Percentiles rank a stretch among this genome's conserved stretches.
Evolutionary conservation across 2,113 vertebrate genomes (phyloP).

Genomic region (Bambusicola thoracicus): DNA sequence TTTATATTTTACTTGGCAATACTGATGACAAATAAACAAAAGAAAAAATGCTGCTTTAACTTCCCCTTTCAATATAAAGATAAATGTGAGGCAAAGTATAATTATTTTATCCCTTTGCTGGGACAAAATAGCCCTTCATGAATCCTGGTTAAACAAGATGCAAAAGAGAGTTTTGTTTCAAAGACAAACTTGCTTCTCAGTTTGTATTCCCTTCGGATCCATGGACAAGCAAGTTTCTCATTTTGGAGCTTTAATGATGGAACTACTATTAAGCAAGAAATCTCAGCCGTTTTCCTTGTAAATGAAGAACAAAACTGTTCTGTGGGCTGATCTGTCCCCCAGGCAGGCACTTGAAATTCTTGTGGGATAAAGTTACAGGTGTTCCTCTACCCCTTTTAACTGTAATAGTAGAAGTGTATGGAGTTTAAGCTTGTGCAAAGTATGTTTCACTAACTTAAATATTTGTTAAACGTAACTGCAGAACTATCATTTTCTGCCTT

Average conservation of each 20-base stretch:
- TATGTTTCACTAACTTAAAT: not conserved
- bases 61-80: conserved; percentile 1
- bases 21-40: not conserved
- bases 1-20: not conserved
- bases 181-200: conserved; percentile 6
- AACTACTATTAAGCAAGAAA: conserved; percentile 55
- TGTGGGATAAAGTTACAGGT: not conserved
- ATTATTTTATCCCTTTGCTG: not conserved
- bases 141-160: conserved; percentile 13
- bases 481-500: conserved; percentile 26
- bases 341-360: not conserved
- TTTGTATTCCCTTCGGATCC: conserved; percentile 54
- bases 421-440: not conserved
- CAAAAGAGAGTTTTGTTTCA: not conserved
- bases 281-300: conserved; percentile 24
- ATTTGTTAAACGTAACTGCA: not conserved
- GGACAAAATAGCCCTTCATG: not conserved
- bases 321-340: not conserved
- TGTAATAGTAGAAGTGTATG: not conserved
- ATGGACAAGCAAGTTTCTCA: conserved; percentile 42
- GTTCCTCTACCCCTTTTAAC: not conserved
- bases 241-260: conserved; percentile 69
- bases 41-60: not conserved
- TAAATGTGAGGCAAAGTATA: not conserved
- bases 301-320: conserved; percentile 51